A percentile compares a stretch with the other conserved stretches of the same genome.
phyloP scores from a whole-genome alignment of 2,113 vertebrate species.

The Asarcornis scutulata region DNA sequence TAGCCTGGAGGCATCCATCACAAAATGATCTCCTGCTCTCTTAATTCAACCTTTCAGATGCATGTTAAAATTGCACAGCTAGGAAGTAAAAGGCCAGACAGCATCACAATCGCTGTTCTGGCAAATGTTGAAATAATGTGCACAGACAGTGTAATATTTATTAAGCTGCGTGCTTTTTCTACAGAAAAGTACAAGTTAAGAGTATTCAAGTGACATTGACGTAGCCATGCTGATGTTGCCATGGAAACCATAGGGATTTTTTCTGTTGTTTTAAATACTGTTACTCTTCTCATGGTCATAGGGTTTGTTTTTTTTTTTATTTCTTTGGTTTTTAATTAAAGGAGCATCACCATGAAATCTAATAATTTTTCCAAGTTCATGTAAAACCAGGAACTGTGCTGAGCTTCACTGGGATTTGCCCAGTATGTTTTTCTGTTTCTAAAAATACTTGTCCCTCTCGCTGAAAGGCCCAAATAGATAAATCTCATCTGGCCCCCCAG shows the following conservation, averaged over 20 bases:
- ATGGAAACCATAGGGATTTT: background rate
- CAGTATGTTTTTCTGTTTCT: background rate
- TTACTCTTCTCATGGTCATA: background rate
- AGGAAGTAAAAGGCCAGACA: background rate
- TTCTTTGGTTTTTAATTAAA: background rate
- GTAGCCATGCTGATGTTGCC: background rate
- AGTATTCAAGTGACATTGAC: background rate
- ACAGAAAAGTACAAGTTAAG: background rate
- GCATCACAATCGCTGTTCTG: background rate
- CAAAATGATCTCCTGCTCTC: background rate
- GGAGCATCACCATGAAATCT: background rate
- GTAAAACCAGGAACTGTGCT: background rate
- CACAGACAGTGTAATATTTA: background rate
- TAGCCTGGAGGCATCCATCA: background rate
- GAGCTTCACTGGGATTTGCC: slow-evolving; percentile 18
- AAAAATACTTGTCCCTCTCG: slow-evolving; percentile 18
- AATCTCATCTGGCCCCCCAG: background rate
- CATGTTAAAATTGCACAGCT: background rate
- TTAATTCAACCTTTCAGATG: background rate
- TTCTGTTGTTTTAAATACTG: background rate
- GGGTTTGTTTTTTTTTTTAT: background rate
- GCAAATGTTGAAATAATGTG: background rate
- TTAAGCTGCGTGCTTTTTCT: background rate
- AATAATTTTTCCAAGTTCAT: background rate
- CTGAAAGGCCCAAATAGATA: background rate